Percentiles rank a stretch among this genome's conserved stretches.
Conservation (phyloP, 2,888 invertebrate species). For the Ophion costatus region DNA sequence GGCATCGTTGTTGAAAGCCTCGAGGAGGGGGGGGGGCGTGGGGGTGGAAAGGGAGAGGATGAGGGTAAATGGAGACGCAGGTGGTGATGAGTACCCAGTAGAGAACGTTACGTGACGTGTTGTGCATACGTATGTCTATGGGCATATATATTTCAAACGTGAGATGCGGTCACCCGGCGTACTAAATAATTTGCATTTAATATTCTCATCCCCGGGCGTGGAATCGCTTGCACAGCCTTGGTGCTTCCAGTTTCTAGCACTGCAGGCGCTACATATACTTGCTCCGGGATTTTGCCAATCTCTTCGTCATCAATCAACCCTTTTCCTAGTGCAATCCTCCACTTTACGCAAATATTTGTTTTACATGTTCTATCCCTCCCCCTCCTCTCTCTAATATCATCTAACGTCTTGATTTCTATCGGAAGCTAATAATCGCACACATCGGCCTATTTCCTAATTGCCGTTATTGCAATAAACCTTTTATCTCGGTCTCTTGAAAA, state of each 20-base stretch:
- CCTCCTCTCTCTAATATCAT: too few species aligned
- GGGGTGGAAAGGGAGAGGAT: neutral
- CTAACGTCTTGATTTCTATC: too few species aligned
- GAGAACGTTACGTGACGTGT: conserved; percentile 33
- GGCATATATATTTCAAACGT: neutral
- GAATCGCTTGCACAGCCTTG: conserved; percentile 7
- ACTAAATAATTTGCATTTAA: conserved; percentile 62
- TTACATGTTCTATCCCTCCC: too few species aligned
- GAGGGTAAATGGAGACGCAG: conserved; percentile 47
- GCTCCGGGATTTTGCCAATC: conserved; percentile 12
- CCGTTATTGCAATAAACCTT: neutral
- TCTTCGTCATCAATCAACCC: conserved; percentile 17
- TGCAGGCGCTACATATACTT: neutral
- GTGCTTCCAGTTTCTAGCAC: conserved; percentile 25
- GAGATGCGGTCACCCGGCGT: conserved; percentile 52
- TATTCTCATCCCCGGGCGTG: conserved; percentile 49
- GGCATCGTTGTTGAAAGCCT: conserved; percentile 35
- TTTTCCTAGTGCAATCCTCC: too few species aligned
- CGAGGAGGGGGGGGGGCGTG: neutral
- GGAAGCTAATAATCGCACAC: too few species aligned
- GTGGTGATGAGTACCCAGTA: conserved; percentile 51
- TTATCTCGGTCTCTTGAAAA: neutral
- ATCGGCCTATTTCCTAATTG: too few species aligned
- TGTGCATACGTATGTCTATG: neutral
- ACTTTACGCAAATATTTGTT: too few species aligned